phyloP scores from a whole-genome alignment of 2,113 vertebrate species.

The Chloroceryle aenea region DNA sequence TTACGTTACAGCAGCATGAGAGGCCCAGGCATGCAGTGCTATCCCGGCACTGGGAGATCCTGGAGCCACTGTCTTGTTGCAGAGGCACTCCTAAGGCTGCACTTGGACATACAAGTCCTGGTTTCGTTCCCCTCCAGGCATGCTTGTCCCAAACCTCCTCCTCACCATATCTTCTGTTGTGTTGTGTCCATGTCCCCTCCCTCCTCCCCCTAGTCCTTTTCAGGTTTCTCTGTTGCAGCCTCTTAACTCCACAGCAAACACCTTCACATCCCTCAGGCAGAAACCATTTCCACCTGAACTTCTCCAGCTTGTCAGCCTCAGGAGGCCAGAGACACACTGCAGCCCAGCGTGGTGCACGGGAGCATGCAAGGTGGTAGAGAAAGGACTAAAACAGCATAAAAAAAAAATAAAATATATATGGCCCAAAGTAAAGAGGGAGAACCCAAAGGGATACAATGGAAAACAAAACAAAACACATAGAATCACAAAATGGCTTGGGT shows the following conservation, averaged over 20 bases:
- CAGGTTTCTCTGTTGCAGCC: background rate
- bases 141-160: background rate
- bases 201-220: background rate
- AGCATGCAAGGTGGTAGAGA: background rate
- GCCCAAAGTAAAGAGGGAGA: background rate
- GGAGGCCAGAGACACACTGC: background rate
- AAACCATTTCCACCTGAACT: background rate
- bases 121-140: background rate
- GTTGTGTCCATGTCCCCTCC: no score
- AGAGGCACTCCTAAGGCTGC: background rate
- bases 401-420: background rate
- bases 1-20: background rate
- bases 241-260: background rate
- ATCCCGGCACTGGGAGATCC: no score
- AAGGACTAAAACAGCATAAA: background rate
- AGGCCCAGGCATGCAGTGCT: background rate
- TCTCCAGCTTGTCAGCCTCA: background rate
- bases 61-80: background rate
- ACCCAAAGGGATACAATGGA: background rate
- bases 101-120: background rate
- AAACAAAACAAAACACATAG: no score
- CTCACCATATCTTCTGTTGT: fast-evolving
- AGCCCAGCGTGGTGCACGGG: fast-evolving
- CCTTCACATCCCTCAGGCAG: background rate
- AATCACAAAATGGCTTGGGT: no score